These are phyloP conservation scores for Heliconius charithonia DNA, from an alignment of 2,888 invertebrate genomes.

Conservation along the genomic window DNA sequence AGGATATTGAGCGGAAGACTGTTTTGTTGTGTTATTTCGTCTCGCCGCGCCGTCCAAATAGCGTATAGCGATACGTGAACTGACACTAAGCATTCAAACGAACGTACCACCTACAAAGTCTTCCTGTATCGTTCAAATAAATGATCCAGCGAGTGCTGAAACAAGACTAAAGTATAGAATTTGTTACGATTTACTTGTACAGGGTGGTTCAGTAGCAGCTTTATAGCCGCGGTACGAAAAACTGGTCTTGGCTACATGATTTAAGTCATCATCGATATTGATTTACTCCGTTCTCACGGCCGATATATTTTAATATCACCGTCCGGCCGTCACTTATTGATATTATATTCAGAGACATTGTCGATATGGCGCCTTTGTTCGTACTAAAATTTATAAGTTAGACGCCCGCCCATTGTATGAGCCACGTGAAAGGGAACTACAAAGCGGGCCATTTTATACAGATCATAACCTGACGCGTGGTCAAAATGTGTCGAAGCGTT, in stretches of 20 bases:
- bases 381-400: conserved; percentile 81
- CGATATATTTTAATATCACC: conserved; percentile 78
- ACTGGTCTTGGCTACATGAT: conserved; percentile 56
- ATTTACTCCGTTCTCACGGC: conserved; percentile 72
- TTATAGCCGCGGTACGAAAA: conserved; percentile 43
- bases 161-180: conserved; percentile 29
- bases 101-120: conserved; percentile 36
- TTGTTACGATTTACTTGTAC: conserved; percentile 38
- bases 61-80: conserved; percentile 34
- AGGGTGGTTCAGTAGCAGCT: conserved; percentile 58
- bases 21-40: conserved; percentile 65
- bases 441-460: conserved; percentile 74
- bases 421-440: conserved; percentile 62
- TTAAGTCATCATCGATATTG: conserved; percentile 72
- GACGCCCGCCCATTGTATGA: conserved; percentile 73
- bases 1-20: conserved; percentile 75
- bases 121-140: conserved; percentile 31
- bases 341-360: conserved; percentile 74
- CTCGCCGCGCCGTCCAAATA: conserved; percentile 43
- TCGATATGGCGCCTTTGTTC: conserved; percentile 82
- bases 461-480: conserved; percentile 80
- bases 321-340: conserved; percentile 68
- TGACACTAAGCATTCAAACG: conserved; percentile 33
- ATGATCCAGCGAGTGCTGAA: conserved; percentile 4
- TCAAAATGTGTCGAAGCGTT: conserved; percentile 81